Conservation (phyloP, 2,113 vertebrate genomes). For the Panthera tigris region DNA sequence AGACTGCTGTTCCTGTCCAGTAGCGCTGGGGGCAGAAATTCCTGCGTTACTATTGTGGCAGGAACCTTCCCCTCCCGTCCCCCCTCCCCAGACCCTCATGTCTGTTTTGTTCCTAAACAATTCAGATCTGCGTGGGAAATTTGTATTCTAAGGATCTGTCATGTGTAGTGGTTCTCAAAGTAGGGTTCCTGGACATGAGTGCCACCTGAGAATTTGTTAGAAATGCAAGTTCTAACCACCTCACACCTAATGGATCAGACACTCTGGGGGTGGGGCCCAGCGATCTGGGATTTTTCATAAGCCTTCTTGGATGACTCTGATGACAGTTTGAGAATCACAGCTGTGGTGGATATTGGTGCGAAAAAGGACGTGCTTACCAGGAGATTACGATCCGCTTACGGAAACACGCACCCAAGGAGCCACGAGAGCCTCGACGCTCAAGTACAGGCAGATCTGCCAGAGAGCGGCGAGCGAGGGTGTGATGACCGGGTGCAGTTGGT, state of each 20-base stretch:
- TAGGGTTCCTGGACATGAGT: neutral
- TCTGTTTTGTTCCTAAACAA: neutral
- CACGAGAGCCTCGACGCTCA: neutral
- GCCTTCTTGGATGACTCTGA: neutral
- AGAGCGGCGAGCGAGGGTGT: too few relatives aligned
- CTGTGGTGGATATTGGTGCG: neutral
- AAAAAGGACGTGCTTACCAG: neutral
- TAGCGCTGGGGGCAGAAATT: neutral
- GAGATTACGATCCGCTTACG: neutral
- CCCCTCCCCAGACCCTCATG: fast-evolving
- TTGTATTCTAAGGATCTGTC: neutral
- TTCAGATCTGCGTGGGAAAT: neutral
- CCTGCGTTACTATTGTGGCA: neutral
- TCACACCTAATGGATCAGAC: neutral
- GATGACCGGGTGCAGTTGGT: neutral
- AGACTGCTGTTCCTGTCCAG: neutral
- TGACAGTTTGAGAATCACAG: neutral
- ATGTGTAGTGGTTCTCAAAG: neutral
- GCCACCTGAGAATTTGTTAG: neutral
- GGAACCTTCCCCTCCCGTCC: fast-evolving
- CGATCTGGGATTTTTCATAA: neutral
- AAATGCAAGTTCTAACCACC: neutral
- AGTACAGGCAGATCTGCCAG: neutral
- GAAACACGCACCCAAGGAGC: neutral
- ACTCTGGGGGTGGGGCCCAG: too few relatives aligned